These are phyloP conservation scores for Momotus momota DNA, from an alignment of 2,797 vertebrate genomes.

Conservation along the genomic window DNA sequence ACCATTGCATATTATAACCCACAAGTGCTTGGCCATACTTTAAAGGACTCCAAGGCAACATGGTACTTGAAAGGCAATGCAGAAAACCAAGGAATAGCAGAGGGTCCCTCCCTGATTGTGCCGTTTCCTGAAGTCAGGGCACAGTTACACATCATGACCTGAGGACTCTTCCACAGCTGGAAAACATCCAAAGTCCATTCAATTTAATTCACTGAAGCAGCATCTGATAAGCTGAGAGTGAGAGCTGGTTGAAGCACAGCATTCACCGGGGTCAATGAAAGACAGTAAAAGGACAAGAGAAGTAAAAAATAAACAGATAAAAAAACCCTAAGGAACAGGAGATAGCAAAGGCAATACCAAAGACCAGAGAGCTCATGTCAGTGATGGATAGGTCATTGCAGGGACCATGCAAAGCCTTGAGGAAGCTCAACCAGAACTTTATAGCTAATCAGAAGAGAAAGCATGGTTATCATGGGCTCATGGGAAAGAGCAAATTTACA, in stretches of 20 bases:
- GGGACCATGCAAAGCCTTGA: background rate
- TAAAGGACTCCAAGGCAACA: background rate
- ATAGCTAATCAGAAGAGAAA: background rate
- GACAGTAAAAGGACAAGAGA: background rate
- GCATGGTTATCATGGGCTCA: background rate
- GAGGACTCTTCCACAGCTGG: background rate
- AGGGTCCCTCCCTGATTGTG: background rate
- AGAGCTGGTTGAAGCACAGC: background rate
- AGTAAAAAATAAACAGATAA: background rate
- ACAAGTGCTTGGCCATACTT: background rate
- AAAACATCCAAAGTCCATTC: background rate
- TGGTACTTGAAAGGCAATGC: background rate
- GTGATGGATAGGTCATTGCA: background rate
- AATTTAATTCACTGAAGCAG: background rate
- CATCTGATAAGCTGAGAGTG: background rate
- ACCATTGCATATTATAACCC: background rate
- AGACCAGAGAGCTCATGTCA: background rate
- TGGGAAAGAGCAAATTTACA: background rate
- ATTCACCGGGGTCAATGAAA: background rate
- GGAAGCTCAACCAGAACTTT: background rate
- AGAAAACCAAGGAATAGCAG: background rate
- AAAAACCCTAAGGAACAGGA: background rate
- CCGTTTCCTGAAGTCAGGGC: background rate
- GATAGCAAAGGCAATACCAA: background rate
- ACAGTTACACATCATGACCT: background rate